phyloP scores from a whole-genome alignment of 2,113 vertebrate species.

The Chamaetylas fuelleborni region DNA sequence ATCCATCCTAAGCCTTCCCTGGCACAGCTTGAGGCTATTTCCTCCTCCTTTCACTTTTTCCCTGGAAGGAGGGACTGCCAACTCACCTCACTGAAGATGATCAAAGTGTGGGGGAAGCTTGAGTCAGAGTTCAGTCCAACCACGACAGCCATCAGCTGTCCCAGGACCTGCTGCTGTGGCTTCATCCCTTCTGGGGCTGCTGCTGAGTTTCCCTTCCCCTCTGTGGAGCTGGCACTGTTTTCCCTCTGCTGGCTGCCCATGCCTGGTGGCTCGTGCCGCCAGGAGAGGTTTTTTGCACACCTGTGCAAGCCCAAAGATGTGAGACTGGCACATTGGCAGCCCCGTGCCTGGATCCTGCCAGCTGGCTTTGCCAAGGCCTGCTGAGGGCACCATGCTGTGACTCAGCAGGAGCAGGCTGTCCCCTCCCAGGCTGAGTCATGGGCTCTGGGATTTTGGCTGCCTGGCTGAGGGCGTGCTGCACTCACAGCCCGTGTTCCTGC shows the following conservation, averaged over 20 bases:
- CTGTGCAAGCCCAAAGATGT: background rate
- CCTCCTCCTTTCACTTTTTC: background rate
- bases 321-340: background rate
- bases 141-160: background rate
- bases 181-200: background rate
- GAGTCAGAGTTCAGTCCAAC: background rate
- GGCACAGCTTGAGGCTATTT: background rate
- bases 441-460: background rate
- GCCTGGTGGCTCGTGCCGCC: accelerated
- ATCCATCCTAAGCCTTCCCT: background rate
- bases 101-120: background rate
- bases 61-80: background rate
- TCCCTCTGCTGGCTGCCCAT: accelerated
- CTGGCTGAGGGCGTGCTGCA: background rate
- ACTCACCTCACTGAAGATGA: background rate
- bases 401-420: background rate
- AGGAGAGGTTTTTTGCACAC: background rate
- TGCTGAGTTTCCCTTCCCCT: background rate
- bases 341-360: background rate
- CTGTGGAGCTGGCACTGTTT: background rate
- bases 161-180: background rate
- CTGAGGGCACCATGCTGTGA: accelerated
- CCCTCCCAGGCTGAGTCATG: background rate
- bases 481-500: accelerated
- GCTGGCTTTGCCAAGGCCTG: background rate